Base-by-base conservation (phyloP, 2,797 vertebrate species). In the Pipistrellus pygmaeus region DNA sequence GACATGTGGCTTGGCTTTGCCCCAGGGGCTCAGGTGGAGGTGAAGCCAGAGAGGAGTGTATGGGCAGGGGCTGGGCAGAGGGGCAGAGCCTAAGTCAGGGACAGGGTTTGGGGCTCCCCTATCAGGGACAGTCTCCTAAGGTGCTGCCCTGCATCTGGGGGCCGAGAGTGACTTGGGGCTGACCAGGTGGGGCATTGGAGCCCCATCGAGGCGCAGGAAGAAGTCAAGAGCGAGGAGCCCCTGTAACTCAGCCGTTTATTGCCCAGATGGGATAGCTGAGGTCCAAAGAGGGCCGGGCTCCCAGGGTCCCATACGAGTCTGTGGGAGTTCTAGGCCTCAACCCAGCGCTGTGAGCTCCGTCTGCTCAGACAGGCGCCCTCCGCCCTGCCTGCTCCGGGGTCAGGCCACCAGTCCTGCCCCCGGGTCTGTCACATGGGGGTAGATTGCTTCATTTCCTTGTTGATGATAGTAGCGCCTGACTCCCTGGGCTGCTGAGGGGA, bases 401-500 rank as follows among this genome's bases (percentile, higher is more conserved):
- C 72, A 5, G 77, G 30, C 11, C 7, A 1, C 57, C 85, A 11
- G 4, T 4, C 44, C 64, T 38, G 30, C 78, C 53, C 27, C 27
- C 27, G 10, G 35, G 32, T 62, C 85, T 62, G 21, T 72, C 81
- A 8, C 8, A 1, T 0, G 5, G 20, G 25, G 8, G 51, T 0
- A 17, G 55, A 6, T 25, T 20, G 60, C 90, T 88, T 64, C 44
- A 20, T 25, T 48, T 75, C 55, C 55, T 57, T 32, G 4, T 46
- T 38, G 14, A 20, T 51, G 55, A 44, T 15, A 11, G 30, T 5
- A 30, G 60, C 57, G 69, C 72, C 78, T 51, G 48, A 62, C 62
- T 20, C 8, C 0, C 0, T 1, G n/a, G 73, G 57, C 76, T 27
- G 0, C 30, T 6, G 2, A 12, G 80, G 62, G 44, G 38, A 38